These are phyloP conservation scores for Enteromius treurensis DNA, from an alignment of 2,797 vertebrate genomes.

Conservation along the genomic window DNA sequence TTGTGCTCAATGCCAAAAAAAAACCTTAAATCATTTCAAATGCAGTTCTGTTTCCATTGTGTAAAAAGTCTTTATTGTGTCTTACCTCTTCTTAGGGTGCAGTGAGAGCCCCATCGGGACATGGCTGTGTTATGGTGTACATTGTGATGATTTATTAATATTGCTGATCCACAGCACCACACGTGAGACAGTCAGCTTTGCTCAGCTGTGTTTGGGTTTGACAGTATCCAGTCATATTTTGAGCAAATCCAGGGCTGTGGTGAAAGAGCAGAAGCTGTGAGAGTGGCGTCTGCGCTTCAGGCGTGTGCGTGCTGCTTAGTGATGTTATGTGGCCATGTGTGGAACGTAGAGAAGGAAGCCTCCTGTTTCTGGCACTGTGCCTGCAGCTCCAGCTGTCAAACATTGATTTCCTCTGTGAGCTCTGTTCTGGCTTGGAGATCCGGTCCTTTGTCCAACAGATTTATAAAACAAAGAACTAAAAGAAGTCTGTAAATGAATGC, in stretches of 20 bases:
- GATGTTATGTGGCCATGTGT: slow-evolving; percentile 40
- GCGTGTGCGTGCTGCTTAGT: not conserved
- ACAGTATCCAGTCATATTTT: not conserved
- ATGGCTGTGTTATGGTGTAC: not conserved
- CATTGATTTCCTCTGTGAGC: slow-evolving; percentile 63
- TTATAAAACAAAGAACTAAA: slow-evolving; percentile 63
- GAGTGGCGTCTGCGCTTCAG: not conserved
- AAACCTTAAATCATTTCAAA: not conserved
- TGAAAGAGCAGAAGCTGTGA: slow-evolving; percentile 1
- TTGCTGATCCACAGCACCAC: not conserved
- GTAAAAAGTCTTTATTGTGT: not conserved
- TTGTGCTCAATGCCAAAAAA: not conserved
- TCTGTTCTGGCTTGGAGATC: slow-evolving; percentile 55
- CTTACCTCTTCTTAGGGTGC: not conserved
- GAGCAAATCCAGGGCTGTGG: slow-evolving; percentile 22
- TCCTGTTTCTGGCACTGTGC: slow-evolving; percentile 60
- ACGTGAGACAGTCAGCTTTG: not conserved
- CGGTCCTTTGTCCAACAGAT: slow-evolving; percentile 64
- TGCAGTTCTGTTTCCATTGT: slow-evolving; percentile 17
- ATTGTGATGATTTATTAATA: slow-evolving; percentile 43
- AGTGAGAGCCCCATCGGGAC: not conserved
- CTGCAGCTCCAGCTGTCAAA: slow-evolving; percentile 64
- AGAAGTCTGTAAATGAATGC: slow-evolving; percentile 54
- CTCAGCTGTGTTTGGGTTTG: slow-evolving; percentile 23
- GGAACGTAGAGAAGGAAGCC: slow-evolving; percentile 28